Percentiles rank a stretch among this genome's conserved stretches.
phyloP scores from a whole-genome alignment of 2,797 vertebrate species.

The Enteromius paludinosus region DNA sequence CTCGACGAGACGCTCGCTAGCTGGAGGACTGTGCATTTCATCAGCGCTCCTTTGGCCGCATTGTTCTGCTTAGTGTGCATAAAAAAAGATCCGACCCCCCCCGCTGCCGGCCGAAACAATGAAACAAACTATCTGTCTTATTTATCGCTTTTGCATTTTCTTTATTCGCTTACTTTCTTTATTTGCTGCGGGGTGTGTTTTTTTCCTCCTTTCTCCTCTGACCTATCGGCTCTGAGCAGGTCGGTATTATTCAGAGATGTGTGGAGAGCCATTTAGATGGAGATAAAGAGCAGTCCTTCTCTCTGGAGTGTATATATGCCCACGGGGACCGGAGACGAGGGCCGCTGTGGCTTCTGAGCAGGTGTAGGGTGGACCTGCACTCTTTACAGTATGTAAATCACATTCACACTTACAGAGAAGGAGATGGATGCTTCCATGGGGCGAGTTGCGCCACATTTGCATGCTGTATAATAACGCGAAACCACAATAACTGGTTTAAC shows the following conservation, averaged over 20 bases:
- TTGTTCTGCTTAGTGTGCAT: slow-evolving; percentile 99
- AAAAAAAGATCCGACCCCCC: slow-evolving; percentile 95
- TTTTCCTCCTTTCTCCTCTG: slow-evolving; percentile 83
- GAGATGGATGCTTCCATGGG: neutral
- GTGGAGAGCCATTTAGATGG: slow-evolving; percentile 80
- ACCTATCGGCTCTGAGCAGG: slow-evolving; percentile 86
- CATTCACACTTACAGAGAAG: neutral
- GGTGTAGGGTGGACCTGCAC: slow-evolving; percentile 18
- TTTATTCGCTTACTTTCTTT: slow-evolving; percentile 70
- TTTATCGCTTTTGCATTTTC: slow-evolving; percentile 92
- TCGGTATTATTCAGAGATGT: slow-evolving; percentile 85
- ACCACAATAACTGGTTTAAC: neutral
- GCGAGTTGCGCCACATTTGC: neutral
- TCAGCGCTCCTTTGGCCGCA: slow-evolving; percentile 90
- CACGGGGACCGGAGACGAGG: slow-evolving; percentile 23
- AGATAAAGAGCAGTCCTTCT: slow-evolving; percentile 79
- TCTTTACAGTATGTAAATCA: slow-evolving; percentile 42
- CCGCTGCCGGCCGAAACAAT: slow-evolving; percentile 95
- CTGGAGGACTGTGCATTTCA: slow-evolving; percentile 96
- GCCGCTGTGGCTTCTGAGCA: slow-evolving; percentile 20
- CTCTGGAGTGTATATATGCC: slow-evolving; percentile 65
- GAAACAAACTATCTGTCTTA: slow-evolving; percentile 94
- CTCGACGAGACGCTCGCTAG: slow-evolving; percentile 93
- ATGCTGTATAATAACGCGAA: neutral
- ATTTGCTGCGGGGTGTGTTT: slow-evolving; percentile 86